Evolutionary conservation across 1,140 invertebrate genomes (phyloP), one percentile per base, ranked within the genome.

Genomic region (Saccostrea glomerata): DNA sequence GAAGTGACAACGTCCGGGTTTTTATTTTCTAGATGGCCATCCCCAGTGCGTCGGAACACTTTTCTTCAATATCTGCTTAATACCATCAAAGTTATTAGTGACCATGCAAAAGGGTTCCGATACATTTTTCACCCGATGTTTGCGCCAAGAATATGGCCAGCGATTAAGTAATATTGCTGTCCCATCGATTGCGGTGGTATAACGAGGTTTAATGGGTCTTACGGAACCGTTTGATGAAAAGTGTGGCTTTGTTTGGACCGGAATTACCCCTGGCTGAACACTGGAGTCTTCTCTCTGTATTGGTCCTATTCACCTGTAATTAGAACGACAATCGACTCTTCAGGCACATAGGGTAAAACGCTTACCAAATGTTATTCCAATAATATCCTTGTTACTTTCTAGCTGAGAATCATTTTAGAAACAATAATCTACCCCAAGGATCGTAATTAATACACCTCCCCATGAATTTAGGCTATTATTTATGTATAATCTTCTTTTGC

Each of bases 291-390:
- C 25, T 36, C 70, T 77, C 25, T 36, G 70, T 30, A 30, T 77
- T 77, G 23, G 70, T 77, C 15, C 25, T 77, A 15, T 9, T 77
- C 25, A 77, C 70, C 70, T 36, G 23, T 77, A 77, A 77, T 77
- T 77, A 36, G 70, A 36, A 77, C 70, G 30, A 9, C 70, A 25
- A 77, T 36, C 70, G 15, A 36, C 23, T 77, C 70, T 77, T 77
- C 70, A 30, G 70, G 70, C 70, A 77, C 70, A 77, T 2, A 25
- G 70, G 25, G 70, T 77, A 36, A 77, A 77, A 36, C 70, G 25
- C 70, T 77, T 77, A 77, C 70, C 70, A 77, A 77, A 77, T 77
- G 70, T 77, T 77, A 77, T 77, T 77, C 70, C 70, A 77, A 77
- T 77, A 77, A 77, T 77, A 77, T 77, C 70, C 70, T 77, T 77